These are phyloP conservation scores for Telmatherina bonti DNA, from an alignment of 2,797 vertebrate genomes.

Conservation along the genomic window DNA sequence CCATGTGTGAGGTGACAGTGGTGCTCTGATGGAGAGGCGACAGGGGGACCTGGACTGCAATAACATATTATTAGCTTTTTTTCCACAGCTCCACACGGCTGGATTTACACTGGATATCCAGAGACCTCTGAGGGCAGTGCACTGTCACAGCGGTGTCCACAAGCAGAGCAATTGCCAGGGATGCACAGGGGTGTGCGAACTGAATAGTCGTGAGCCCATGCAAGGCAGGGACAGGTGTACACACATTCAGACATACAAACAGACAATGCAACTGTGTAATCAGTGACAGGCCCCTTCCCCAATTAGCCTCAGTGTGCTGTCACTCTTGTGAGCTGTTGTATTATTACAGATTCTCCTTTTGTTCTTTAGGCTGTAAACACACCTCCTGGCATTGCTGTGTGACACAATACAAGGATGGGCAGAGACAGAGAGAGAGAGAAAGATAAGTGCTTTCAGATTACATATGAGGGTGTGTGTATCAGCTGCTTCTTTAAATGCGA, in stretches of 20 bases:
- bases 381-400: constrained; percentile 13
- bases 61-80: constrained; percentile 90
- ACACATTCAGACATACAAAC: constrained; percentile 19
- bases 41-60: constrained; percentile 84
- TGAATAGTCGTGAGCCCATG: constrained; percentile 46
- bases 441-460: constrained; percentile 45
- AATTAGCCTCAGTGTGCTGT: constrained; percentile 65
- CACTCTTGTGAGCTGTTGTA: constrained; percentile 49
- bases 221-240: constrained; percentile 20
- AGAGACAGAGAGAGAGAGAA: constrained; percentile 12
- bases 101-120: constrained; percentile 88
- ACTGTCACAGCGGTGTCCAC: constrained; percentile 77
- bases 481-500: constrained; percentile 54
- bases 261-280: constrained; percentile 44
- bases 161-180: constrained; percentile 67
- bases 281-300: constrained; percentile 65
- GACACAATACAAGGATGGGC: constrained; percentile 12
- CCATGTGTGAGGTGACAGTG: constrained; percentile 83
- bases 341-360: constrained; percentile 46
- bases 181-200: constrained; percentile 58
- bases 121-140: constrained; percentile 83
- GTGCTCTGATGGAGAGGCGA: constrained; percentile 84
- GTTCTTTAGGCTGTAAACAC: constrained; percentile 56
- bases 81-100: constrained; percentile 81
- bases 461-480: constrained; percentile 43